Evolutionary conservation across 1,140 invertebrate species (phyloP).

Genomic region (Drosophila albomicans): DNA sequence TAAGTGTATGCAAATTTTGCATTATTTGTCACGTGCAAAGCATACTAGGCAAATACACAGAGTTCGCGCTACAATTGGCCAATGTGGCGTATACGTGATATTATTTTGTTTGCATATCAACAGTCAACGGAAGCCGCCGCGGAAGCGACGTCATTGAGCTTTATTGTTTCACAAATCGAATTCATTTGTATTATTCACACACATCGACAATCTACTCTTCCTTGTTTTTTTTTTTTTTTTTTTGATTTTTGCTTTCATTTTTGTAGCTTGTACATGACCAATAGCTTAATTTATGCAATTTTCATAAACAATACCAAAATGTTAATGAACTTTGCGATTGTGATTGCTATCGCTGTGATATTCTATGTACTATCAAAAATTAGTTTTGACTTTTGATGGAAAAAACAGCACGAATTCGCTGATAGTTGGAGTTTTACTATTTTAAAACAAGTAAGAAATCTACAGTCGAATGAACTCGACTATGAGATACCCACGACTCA

Average conservation of each 20-base stretch:
- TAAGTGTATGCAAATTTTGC: slow-evolving; percentile 50
- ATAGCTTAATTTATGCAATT: slow-evolving; percentile 60
- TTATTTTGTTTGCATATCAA: slow-evolving; percentile 67
- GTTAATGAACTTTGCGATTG: slow-evolving; percentile 28
- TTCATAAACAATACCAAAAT: slow-evolving; percentile 27
- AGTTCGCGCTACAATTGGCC: slow-evolving; percentile 38
- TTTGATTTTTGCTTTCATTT: background rate
- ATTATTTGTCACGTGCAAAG: slow-evolving; percentile 75
- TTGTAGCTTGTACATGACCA: background rate
- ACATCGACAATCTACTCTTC: slow-evolving; percentile 15
- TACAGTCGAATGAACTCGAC: too few species aligned
- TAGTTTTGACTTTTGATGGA: slow-evolving; percentile 11
- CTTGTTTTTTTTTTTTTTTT: too few species aligned
- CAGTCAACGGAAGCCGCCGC: slow-evolving; percentile 60
- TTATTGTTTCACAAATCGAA: slow-evolving; percentile 82
- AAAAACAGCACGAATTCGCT: background rate
- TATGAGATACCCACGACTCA: too few species aligned
- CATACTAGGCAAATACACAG: slow-evolving; percentile 58
- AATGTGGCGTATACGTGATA: slow-evolving; percentile 70
- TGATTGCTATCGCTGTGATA: background rate
- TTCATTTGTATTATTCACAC: slow-evolving; percentile 75
- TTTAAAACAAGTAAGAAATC: too few species aligned
- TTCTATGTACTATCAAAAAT: slow-evolving; percentile 19
- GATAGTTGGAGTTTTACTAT: too few species aligned
- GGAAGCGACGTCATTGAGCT: slow-evolving; percentile 67